Base-by-base conservation (phyloP, 2,888 invertebrate genomes). In the Xestia ashworthii region DNA sequence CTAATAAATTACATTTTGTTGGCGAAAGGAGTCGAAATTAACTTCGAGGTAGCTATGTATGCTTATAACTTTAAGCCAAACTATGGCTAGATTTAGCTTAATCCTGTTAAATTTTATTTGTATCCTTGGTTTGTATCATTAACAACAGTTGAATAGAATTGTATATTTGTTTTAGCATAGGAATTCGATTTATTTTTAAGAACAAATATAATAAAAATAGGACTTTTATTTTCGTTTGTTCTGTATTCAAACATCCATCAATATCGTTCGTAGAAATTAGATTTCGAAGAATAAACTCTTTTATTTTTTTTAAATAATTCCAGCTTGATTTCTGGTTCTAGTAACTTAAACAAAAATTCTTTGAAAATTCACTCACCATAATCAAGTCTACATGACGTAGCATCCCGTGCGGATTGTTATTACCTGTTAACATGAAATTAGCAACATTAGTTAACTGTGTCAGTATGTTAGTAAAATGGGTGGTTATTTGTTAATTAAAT, bases 1-100 rank as follows among this genome's bases (percentile, higher is more conserved):
- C 92, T 92, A 92, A 94, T 95, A 95, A 95, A 95, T 95, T 93
- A 93, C 94, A 93, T 93, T 8, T 60, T 3, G 32, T 32, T 32
- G 32, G 32, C 32, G 32, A 32, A 32, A 32, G 32, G 32, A 60
- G 12, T 58, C 16, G 22, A 44, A 48, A 78, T 79, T 58, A 38
- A 60, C 25, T 73, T 80, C 2, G 16, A 3, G 32, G 32, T 32
- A 32, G 32, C 32, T 32, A 32, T 32, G 32, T 32, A 32, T 32
- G 32, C 32, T 32, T 32, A 32, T 32, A 32, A 32, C 32, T 22
- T 11, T 11, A 19, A 1, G 6, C 9, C 8, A 60, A 62, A 22
- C 9, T 38, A 19, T 38, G 14, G 5, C 25, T 60, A 16, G 16
- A 60, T 3, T 16, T 8, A 32, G 32, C 3, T 32, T 4, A 53